Evolutionary conservation across 2,113 vertebrate genomes (phyloP).

Genomic region (Poecile atricapillus): DNA sequence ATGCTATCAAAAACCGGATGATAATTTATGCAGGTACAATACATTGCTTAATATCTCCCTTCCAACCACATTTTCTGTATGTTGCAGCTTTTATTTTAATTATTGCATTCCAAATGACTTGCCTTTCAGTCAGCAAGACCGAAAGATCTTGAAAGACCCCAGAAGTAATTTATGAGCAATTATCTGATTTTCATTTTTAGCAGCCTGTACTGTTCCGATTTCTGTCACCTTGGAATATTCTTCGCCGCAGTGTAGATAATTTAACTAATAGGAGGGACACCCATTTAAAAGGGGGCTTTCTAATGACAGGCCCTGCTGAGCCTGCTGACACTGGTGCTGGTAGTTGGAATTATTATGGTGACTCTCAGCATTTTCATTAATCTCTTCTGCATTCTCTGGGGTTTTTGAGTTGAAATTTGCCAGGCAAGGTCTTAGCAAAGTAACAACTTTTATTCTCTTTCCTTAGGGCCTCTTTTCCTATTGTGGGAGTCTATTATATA

Average conservation of each 20-base stretch:
- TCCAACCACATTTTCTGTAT: slow-evolving; percentile 37
- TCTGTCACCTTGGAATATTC: slow-evolving; percentile 65
- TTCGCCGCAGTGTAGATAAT: slow-evolving; percentile 49
- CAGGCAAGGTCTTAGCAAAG: slow-evolving; percentile 52
- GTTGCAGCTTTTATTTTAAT: slow-evolving; percentile 67
- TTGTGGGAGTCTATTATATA: slow-evolving; percentile 4
- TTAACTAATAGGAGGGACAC: slow-evolving; percentile 64
- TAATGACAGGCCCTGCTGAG: slow-evolving; percentile 68
- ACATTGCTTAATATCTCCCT: slow-evolving; percentile 24
- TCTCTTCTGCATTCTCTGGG: slow-evolving; percentile 50
- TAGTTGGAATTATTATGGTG: slow-evolving; percentile 57
- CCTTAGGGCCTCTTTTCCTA: slow-evolving; percentile 23
- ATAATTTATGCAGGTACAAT: slow-evolving; percentile 53
- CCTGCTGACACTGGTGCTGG: slow-evolving; percentile 47
- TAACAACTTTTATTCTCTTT: slow-evolving; percentile 27
- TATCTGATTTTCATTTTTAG: slow-evolving; percentile 65
- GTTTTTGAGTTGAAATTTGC: slow-evolving; percentile 51
- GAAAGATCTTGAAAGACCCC: slow-evolving; percentile 66
- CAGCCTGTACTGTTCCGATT: slow-evolving; percentile 32
- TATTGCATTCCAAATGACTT: slow-evolving; percentile 55
- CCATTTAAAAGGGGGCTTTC: slow-evolving; percentile 55
- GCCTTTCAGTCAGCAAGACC: slow-evolving; percentile 55
- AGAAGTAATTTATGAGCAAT: slow-evolving; percentile 71
- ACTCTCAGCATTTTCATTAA: slow-evolving; percentile 65
- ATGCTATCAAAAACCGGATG: background rate